Base-by-base conservation (phyloP, 1,140 invertebrate genomes). In the Trissolcus basalis region DNA sequence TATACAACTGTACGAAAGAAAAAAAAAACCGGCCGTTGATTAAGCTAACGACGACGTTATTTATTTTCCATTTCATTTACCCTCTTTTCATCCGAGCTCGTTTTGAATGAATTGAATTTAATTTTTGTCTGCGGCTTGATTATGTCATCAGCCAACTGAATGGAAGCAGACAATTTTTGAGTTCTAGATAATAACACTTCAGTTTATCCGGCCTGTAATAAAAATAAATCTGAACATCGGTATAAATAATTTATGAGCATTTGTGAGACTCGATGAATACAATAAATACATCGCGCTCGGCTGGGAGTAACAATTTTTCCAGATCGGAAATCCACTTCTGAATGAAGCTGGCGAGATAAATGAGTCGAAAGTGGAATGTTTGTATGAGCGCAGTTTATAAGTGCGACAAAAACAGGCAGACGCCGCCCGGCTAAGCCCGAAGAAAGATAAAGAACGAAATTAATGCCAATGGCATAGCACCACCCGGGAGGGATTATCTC, bases 401-500 rank as follows among this genome's bases (percentile, higher is more conserved):
- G 51, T 33, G 41, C 49, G 60, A 81, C 48, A 59, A 60, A 71
- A 48, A 78, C 44, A 49, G 56, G 64, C 39, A 51, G 43, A 68
- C 7, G 39, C 47, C 43, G 39, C 1, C 15, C 16, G 4, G 35
- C 14, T 35, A 36, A 43, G 59, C 45, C 47, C 9, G 41, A 68
- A 73, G 47, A 59, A 67, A 72, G 67, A 76, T 56, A 55, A 58
- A 61, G 51, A 70, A 72, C 11, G 50, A 78, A 86, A 81, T 83
- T 86, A 86, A 86, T 86, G 78, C 83, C 80, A 84, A 80, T 67
- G 80, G 82, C 79, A 86, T 84, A 82, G 47, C 65, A 70, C 69
- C 60, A 33, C 80, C 72, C 81, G 83, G 72, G 65, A 63, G 67
- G 82, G 87, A 87, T 88, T 86, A 88, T 86, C 85, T 84, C 81